Base-by-base conservation (phyloP, 2,113 vertebrate species). In the Lonchura striata region DNA sequence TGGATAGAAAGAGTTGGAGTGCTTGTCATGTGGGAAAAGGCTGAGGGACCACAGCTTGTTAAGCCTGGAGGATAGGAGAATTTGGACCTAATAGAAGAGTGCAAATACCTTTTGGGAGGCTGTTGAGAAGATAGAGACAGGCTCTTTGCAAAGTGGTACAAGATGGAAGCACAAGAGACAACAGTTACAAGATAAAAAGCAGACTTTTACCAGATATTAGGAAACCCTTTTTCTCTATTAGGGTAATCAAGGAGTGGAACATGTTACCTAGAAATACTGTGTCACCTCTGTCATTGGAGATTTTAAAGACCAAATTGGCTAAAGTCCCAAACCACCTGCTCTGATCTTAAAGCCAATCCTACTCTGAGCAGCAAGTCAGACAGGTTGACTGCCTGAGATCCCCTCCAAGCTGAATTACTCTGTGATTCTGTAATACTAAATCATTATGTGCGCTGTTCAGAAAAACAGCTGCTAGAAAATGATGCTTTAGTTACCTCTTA, bases 391-490 rank as follows among this genome's bases (percentile, higher is more conserved):
- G 13, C 64, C 49, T 30, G 53, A 90, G 41, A 53, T 60, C 37
- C 44, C 21, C 76, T 94, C 80, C 80, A 94, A 79, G 42, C 18
- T 44, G 42, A 88, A 88, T 82, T 70, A 88, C 44, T 91, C 50
- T 79, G 46, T 70, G 75, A 82, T 88, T 88, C 60, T 53, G 61
- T 79, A 82, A 88, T 60, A 74, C 15, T 52, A 70, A 86, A 82
- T 47, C 27, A 91, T 57, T 79, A 61, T 25, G 24, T 49, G 15
- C 44, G 28, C 37, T 66, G 47, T 61, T 70, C 70, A 86, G 70
- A 74, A 79, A 82, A 96, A 49, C 60, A 91, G 56, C 65, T 94
- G 83, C 75, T 94, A 65, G 65, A 65, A 82, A 88, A 94, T 15
- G 33, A 27, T 65, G 63, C 10, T 54, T 81, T 13, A 35, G 53